Evolutionary conservation across 1,140 invertebrate genomes (phyloP), one percentile per base, ranked within the genome.

Genomic region (Drosophila elegans): DNA sequence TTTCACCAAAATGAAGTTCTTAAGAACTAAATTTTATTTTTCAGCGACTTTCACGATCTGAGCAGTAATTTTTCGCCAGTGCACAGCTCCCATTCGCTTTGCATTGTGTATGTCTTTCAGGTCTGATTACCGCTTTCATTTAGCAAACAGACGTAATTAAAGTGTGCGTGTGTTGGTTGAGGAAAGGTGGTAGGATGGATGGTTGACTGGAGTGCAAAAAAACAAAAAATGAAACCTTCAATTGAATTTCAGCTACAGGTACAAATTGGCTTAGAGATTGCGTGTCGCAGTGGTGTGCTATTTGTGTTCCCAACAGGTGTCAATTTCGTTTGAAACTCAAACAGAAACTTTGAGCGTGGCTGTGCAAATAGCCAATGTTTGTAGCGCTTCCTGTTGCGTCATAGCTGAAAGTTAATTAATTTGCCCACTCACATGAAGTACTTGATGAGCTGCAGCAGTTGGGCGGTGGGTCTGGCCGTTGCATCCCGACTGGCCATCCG

Each of bases 391-490:
- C 57, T 59, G 77, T 80, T 72, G 64, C 61, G 44, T 68, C 68
- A 76, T 61, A 48, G 71, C 54, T 82, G 53, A 71, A 88, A 88
- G 62, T 88, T 88, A 88, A 88, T 88, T 86, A 81, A 86, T 79
- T 86, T 88, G 45, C 45, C 55, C 76, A 91, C 93, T 95, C 94
- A 98, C 97, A 95, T 95, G 93, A 97, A 97, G 93, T 96, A 97
- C 85, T 97, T 97, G 81, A 97, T 96, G 55, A 98, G 94, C 11
- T 96, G 96, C 59, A 98, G 94, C 52, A 98, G 94, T 92, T 98
- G 97, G 21, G 97, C 96, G 11, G 96, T 97, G 3, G 97, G 98
- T 77, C 98, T 93, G 64, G 96, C 95, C 63, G 96, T 94, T 1
- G 96, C 94, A 82, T 98, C 97, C 62, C 95, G 95, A 66, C 95